phyloP scores from a whole-genome alignment of 2,888 invertebrate species.

The Andrena praecox region DNA sequence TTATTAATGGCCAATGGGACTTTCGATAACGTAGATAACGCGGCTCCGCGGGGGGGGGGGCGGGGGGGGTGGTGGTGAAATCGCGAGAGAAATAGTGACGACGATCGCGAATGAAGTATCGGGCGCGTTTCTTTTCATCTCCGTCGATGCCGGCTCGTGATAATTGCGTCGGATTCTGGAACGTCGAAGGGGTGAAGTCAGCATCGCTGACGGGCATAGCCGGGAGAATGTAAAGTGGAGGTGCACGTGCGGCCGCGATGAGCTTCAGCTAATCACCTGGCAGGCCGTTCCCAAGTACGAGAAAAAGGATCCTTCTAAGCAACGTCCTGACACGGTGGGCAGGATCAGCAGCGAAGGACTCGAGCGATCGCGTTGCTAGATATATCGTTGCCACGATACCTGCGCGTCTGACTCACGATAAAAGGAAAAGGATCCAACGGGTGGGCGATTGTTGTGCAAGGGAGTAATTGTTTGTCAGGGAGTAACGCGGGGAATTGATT shows the following conservation, averaged over 20 bases:
- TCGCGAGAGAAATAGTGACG: conserved; percentile 8
- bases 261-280: conserved; percentile 54
- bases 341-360: conserved; percentile 29
- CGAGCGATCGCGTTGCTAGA: conserved; percentile 33
- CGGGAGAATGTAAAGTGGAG: conserved; percentile 41
- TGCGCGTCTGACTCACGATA: conserved; percentile 21
- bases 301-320: conserved; percentile 41
- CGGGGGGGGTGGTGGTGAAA: not conserved
- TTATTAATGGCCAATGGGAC: conserved; percentile 15
- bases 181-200: conserved; percentile 35
- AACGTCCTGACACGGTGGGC: conserved; percentile 23
- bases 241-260: conserved; percentile 45
- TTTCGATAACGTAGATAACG: conserved; percentile 36
- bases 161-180: conserved; percentile 52
- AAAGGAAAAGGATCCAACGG: conserved; percentile 36
- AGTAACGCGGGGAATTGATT: not conserved
- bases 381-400: conserved; percentile 27
- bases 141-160: conserved; percentile 9
- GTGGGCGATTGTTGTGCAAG: conserved; percentile 8
- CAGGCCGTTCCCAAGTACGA: conserved; percentile 16
- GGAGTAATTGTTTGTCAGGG: conserved; percentile 7
- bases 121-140: conserved; percentile 15
- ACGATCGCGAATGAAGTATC: conserved; percentile 41
- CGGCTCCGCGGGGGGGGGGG: conserved; percentile 19
- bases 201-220: conserved; percentile 23